These are phyloP conservation scores for Ryuthela nishihirai DNA, from an alignment of 2,888 invertebrate genomes.

Conservation along the genomic window DNA sequence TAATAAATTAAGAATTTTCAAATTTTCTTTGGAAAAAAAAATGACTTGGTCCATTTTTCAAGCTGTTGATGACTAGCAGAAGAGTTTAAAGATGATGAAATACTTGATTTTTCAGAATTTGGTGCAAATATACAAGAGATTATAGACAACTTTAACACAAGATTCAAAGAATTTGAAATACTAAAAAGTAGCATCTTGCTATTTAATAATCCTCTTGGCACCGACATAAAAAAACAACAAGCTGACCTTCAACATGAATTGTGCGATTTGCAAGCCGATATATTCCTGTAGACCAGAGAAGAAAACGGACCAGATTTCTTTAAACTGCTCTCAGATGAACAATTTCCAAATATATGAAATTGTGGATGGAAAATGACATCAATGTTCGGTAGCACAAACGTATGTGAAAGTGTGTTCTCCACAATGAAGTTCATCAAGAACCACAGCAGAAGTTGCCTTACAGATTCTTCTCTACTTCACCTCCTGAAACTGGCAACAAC, in stretches of 20 bases:
- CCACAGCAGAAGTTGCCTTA: no score
- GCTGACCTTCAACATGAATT: conserved; percentile 7
- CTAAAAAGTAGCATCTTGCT: conserved; percentile 6
- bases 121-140: conserved; percentile 1
- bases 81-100: background rate
- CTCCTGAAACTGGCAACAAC: no score
- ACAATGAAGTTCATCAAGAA: no score
- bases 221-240: conserved; percentile 3
- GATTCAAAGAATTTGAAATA: conserved; percentile 3
- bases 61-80: no score
- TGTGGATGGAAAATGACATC: no score
- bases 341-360: no score
- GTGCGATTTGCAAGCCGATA: conserved; percentile 1
- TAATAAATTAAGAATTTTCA: no score
- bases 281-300: background rate
- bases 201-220: conserved; percentile 7
- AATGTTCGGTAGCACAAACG: no score
- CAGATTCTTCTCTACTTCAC: no score
- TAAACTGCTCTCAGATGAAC: background rate
- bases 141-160: background rate
- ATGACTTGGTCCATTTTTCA: no score
- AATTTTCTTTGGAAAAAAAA: no score
- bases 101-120: background rate
- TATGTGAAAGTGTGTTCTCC: no score
- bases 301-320: conserved; percentile 2